Percentiles rank a stretch among this genome's conserved stretches.
These are phyloP conservation scores for Indri indri DNA, from an alignment of 2,113 vertebrate genomes.

Conservation along the genomic window DNA sequence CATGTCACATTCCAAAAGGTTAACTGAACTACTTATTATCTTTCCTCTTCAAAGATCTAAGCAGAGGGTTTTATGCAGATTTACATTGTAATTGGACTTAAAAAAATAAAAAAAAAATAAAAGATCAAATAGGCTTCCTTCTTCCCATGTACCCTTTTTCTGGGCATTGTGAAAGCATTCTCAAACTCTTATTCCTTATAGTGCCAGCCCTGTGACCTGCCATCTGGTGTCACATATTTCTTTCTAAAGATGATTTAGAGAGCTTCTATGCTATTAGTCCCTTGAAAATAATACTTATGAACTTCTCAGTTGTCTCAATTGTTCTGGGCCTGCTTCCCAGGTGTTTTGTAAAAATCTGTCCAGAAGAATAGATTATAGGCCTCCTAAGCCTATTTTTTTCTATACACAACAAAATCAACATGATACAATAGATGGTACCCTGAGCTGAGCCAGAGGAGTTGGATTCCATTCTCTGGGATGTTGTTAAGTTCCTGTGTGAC, in stretches of 20 bases:
- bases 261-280: constrained; percentile 6
- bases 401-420: constrained; percentile 12
- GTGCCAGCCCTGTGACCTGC: constrained; percentile 54
- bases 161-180: constrained; percentile 4
- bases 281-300: constrained; percentile 68
- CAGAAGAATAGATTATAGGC: constrained; percentile 62
- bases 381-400: constrained; percentile 24
- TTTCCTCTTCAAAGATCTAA: constrained; percentile 34
- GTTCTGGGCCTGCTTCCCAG: constrained; percentile 63
- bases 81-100: not conserved
- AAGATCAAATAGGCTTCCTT: not conserved
- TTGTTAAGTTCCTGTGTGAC: not conserved
- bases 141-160: not conserved
- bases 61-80: not conserved
- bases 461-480: not conserved
- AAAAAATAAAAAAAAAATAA: not conserved
- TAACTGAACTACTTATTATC: constrained; percentile 30
- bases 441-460: not conserved
- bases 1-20: not conserved
- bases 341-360: constrained; percentile 63
- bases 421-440: not conserved
- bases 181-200: not conserved
- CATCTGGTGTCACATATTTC: constrained; percentile 50
- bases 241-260: constrained; percentile 58
- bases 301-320: constrained; percentile 63